These are phyloP conservation scores for Megalurothrips usitatus DNA, from an alignment of 2,888 invertebrate species.

Conservation along the genomic window DNA sequence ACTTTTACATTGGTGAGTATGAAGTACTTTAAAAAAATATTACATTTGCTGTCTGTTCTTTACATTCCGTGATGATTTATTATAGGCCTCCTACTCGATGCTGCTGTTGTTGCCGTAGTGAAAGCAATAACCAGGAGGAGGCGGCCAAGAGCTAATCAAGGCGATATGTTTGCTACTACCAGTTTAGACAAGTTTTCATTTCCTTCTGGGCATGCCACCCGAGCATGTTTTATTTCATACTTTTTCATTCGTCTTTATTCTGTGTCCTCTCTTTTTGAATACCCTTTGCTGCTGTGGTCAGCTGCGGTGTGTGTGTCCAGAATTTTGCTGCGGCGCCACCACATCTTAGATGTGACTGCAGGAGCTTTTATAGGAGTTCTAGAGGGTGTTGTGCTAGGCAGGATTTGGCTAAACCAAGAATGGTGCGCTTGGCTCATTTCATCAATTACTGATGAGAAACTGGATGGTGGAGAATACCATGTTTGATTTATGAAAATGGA, in stretches of 20 bases:
- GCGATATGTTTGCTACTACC: constrained; percentile 61
- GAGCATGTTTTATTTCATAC: constrained; percentile 69
- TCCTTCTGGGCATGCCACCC: constrained; percentile 81
- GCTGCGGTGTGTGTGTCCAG: constrained; percentile 70
- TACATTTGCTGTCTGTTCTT: not conserved
- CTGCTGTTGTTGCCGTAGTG: constrained; percentile 66
- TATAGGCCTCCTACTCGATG: constrained; percentile 75
- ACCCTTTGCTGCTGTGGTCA: constrained; percentile 70
- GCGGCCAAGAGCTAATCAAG: constrained; percentile 63
- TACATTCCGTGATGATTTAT: not conserved
- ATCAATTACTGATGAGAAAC: constrained; percentile 55
- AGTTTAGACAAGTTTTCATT: constrained; percentile 89
- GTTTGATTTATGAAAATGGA: constrained; percentile 47
- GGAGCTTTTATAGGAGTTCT: constrained; percentile 70
- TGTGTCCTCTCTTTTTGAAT: constrained; percentile 50
- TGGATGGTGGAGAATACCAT: constrained; percentile 65
- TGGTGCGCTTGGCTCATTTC: constrained; percentile 55
- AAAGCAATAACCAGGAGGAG: constrained; percentile 75
- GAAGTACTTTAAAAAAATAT: constrained; percentile 14
- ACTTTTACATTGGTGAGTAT: constrained; percentile 71
- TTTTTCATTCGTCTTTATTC: constrained; percentile 54
- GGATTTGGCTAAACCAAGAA: constrained; percentile 66
- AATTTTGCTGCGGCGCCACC: constrained; percentile 78
- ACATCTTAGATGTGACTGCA: constrained; percentile 74
- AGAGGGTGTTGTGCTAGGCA: constrained; percentile 59